Evolutionary conservation across 2,797 vertebrate species (phyloP).

Genomic region (Aselliscus stoliczkanus): DNA sequence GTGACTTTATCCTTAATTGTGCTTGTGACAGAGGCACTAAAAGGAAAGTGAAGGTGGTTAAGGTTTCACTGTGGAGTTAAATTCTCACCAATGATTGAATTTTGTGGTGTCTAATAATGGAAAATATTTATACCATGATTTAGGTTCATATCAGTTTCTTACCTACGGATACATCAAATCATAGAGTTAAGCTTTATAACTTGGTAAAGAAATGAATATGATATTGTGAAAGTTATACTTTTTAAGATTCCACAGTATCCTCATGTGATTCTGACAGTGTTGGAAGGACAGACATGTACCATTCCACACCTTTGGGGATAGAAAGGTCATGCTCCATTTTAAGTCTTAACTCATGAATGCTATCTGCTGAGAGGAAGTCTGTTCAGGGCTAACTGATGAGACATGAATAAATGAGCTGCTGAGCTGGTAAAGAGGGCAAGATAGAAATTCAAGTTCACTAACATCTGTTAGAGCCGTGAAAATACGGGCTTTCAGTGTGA

Average conservation of each 20-base stretch:
- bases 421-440: conserved; percentile 35
- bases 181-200: neutral
- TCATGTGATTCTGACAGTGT: neutral
- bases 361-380: neutral
- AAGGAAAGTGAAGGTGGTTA: neutral
- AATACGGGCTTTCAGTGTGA: conserved; percentile 49
- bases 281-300: neutral
- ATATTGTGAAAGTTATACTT: neutral
- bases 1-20: neutral
- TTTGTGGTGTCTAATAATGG: neutral
- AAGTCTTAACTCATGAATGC: conserved; percentile 13
- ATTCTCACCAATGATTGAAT: neutral
- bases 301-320: neutral
- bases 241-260: neutral
- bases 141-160: neutral
- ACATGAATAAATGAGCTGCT: conserved; percentile 52
- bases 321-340: neutral
- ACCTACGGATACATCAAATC: neutral
- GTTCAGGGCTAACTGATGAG: conserved; percentile 45
- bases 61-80: neutral
- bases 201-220: neutral
- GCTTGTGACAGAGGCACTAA: neutral
- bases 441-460: conserved; percentile 56
- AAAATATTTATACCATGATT: neutral
- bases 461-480: conserved; percentile 40